Base-by-base conservation (phyloP, 30 jellyfish, hydroid and myxozoan species). In the Aurelia sp. region DNA sequence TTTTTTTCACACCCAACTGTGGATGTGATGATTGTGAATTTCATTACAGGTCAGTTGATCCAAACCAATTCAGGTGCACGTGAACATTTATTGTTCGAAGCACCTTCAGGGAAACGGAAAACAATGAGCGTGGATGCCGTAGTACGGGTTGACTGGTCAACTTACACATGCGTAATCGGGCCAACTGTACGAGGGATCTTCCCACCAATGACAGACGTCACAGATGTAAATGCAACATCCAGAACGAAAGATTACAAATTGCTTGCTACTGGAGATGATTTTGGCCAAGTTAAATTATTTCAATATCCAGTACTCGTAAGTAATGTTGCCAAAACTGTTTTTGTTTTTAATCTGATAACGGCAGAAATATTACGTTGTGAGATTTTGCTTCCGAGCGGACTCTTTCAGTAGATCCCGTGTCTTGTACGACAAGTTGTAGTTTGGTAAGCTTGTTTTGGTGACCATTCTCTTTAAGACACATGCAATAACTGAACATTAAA, bases 61-160 rank as follows among this genome's bases (percentile, higher is more conserved):
- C 98, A 93, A 74, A 93, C 98, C 16, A 93, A 93, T 62, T 93
- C 98, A 4, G 98, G 98, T 13, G 98, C 98, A 4, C 91, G 97
- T 4, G 98, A 93, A 53, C 98, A 93, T 76, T 87, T 93, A 12
- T 72, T 93, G 72, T 93, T 87, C 80, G 98, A 93, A 64, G 90
- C 94, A 5, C 98, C 98, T 10, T 81, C 98, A 0, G 98, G 98
- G 19, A 93, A 88, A 21, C 85, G 98, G 47, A 93, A 93, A 74
- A 88, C 97, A 18, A 93, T 93, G 98, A 80, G 96, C 47, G 58
- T 89, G 61, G 96, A 82, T 63, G 98, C 93, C 4, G 92, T 88
- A 11, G 83, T 88, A n/a, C 74, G 98, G 8, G 90, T 84, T 52
- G 97, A 93, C 52, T 93, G 98, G 98, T 24, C 97, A 13, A 55